Percentiles rank a stretch among this genome's conserved stretches.
These are phyloP conservation scores for Hypocryptadius cinnamomeus DNA, from an alignment of 2,113 vertebrate species.

Conservation along the genomic window DNA sequence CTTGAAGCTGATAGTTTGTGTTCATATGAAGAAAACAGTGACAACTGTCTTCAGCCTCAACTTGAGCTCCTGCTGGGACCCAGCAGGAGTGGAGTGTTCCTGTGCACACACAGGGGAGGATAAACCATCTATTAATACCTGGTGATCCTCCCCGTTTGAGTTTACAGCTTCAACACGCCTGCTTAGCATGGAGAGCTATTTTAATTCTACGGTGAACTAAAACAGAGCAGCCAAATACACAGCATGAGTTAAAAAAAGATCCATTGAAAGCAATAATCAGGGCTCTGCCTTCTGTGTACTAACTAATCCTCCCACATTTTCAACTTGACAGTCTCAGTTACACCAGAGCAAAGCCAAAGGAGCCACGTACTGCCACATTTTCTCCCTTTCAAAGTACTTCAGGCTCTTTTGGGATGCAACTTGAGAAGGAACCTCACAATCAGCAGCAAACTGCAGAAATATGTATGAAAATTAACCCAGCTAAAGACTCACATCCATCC, in stretches of 20 bases:
- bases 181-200: background rate
- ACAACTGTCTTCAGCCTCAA: background rate
- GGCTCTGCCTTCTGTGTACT: background rate
- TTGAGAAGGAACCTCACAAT: background rate
- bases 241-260: slow-evolving; percentile 18
- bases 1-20: background rate
- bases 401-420: background rate
- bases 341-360: slow-evolving; percentile 2
- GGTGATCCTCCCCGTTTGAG: background rate
- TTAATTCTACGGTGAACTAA: background rate
- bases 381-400: background rate
- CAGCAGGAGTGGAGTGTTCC: background rate
- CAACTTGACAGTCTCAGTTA: background rate
- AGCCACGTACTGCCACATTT: background rate
- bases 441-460: background rate
- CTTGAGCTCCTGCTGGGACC: background rate
- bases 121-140: background rate
- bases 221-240: slow-evolving; percentile 1
- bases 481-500: no score
- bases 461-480: background rate
- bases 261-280: slow-evolving; percentile 32
- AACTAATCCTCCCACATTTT: slow-evolving; percentile 24
- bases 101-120: background rate
- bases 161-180: background rate
- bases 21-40: background rate